Percentiles rank a stretch among this genome's conserved stretches.
phyloP scores from a whole-genome alignment of 2,888 invertebrate genomes.

The Eilema sororculum region DNA sequence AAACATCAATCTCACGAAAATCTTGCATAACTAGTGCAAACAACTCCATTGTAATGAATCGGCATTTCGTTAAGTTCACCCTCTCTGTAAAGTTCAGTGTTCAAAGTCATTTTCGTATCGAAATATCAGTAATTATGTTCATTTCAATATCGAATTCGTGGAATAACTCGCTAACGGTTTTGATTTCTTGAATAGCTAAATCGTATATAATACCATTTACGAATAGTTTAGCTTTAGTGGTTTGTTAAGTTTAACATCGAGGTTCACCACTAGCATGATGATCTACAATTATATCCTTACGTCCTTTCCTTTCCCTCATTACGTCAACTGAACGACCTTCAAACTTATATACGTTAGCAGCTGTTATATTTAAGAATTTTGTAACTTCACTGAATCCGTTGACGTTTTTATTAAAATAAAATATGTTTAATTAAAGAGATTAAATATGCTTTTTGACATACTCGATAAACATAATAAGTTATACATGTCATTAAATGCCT shows the following conservation, averaged over 20 bases:
- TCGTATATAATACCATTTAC: constrained; percentile 34
- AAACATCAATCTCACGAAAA: constrained; percentile 51
- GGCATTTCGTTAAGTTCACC: constrained; percentile 55
- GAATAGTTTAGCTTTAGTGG: constrained; percentile 32
- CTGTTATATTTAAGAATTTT: constrained; percentile 47
- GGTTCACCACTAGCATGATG: constrained; percentile 48
- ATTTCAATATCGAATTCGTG: constrained; percentile 62
- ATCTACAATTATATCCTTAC: constrained; percentile 58
- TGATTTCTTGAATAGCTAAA: constrained; percentile 33
- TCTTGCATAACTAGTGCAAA: constrained; percentile 45
- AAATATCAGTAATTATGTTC: constrained; percentile 58
- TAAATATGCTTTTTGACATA: background rate
- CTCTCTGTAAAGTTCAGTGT: constrained; percentile 62
- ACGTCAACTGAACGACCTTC: constrained; percentile 62
- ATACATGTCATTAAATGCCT: background rate
- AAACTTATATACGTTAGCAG: constrained; percentile 54
- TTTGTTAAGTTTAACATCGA: constrained; percentile 43
- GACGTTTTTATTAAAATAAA: background rate
- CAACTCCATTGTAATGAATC: constrained; percentile 53
- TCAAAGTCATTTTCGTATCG: constrained; percentile 55
- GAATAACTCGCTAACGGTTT: constrained; percentile 49
- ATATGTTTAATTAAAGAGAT: background rate
- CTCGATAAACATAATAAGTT: background rate
- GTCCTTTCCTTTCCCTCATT: constrained; percentile 60
- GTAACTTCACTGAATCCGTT: constrained; percentile 8